Base-by-base conservation (phyloP, 2,113 vertebrate genomes). In the Cinclus mexicanus region DNA sequence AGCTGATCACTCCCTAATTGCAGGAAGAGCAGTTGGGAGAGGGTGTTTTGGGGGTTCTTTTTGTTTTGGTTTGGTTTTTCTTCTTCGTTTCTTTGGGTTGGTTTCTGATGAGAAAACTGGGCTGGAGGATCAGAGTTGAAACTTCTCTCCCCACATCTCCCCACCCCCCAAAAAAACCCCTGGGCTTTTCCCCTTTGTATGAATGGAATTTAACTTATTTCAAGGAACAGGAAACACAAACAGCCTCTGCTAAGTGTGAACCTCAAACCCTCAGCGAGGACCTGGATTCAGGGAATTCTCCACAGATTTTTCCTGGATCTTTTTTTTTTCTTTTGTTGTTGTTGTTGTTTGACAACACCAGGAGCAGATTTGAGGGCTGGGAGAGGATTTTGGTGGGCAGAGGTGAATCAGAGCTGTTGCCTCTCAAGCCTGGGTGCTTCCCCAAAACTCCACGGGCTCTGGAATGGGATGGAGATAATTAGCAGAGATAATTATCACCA, bases 81-180 rank as follows among this genome's bases (percentile, higher is more conserved):
- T 33, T 35, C 39, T 3, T 3, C 2, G 4, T 52, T 80, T 78
- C 44, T 94, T 72, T 29, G 29, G 75, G 82, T 26, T 76, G 41
- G 9, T 91, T 96, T 94, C 87, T 96, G 93, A 83, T 95, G 95
- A 87, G 94, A 95, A 97, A 93, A 79, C 29, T 42, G 70, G 24
- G 67, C 91, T 91, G 89, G 46, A 94, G 70, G 70, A 85, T 41
- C 74, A 74, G 74, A 65, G 63, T 25, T 85, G 70, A 89, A 79
- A 56, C 13, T 72, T 71, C 46, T 72, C 37, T 68, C 24, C 33
- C 39, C 21, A 42, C 49, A 19, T 21, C 26, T 37, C 23, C 61
- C 22, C 23, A 42, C 18, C 44, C 19, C 23, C 21, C 35, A 7
- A 37, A 13, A 85, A 82, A 85, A 83, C 57, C 64, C 14, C 50